These are phyloP conservation scores for Asobara japonica DNA, from an alignment of 1,140 invertebrate species.

Conservation along the genomic window DNA sequence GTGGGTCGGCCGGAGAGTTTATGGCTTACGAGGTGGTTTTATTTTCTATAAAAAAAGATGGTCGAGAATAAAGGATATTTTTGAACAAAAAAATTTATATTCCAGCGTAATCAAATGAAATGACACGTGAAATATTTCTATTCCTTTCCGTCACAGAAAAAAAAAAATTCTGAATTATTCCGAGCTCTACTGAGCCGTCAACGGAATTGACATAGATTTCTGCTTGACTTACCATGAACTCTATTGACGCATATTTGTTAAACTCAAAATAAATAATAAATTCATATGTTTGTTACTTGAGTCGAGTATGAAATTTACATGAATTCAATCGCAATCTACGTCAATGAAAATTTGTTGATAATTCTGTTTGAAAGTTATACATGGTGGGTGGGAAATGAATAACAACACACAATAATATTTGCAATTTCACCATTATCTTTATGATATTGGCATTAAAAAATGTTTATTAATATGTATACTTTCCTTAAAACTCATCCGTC, in stretches of 20 bases:
- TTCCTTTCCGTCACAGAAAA: too few species aligned
- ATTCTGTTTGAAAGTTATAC: slow-evolving; percentile 20
- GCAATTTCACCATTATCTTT: slow-evolving; percentile 60
- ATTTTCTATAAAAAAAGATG: neutral
- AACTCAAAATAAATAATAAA: too few species aligned
- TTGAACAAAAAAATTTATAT: neutral
- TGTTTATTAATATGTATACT: slow-evolving; percentile 67
- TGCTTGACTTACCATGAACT: too few species aligned
- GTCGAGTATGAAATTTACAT: too few species aligned
- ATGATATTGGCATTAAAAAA: slow-evolving; percentile 65
- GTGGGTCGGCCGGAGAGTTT: neutral
- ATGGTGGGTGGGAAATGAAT: neutral
- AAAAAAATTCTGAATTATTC: too few species aligned
- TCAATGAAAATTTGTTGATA: too few species aligned
- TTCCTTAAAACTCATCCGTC: slow-evolving; percentile 63
- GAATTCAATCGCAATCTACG: too few species aligned
- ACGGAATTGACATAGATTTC: too few species aligned
- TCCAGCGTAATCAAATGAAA: neutral
- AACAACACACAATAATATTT: slow-evolving; percentile 39
- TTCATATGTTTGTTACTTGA: too few species aligned
- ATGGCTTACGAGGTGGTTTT: neutral
- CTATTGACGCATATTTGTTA: too few species aligned
- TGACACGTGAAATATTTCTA: too few species aligned
- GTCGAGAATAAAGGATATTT: neutral
- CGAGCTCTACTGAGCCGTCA: too few species aligned